Conservation (phyloP, 2,113 vertebrate genomes). For the Eulemur rufifrons region DNA sequence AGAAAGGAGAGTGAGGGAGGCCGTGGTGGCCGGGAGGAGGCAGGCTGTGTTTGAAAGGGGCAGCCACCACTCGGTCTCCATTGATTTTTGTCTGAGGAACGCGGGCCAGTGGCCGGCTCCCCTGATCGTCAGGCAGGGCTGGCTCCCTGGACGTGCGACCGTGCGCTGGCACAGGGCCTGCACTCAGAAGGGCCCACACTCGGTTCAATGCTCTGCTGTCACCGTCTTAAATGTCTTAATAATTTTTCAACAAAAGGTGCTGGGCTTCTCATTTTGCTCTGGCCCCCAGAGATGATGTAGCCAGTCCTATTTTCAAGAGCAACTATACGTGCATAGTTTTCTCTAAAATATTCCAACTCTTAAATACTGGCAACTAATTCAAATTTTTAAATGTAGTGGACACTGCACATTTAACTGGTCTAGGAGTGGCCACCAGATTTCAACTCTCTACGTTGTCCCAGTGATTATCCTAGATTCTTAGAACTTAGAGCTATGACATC, state of each 20-base stretch:
- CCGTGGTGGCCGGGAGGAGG: not conserved
- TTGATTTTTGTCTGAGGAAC: not conserved
- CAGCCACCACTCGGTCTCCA: not conserved
- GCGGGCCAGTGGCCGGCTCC: no score
- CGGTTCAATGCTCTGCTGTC: not conserved
- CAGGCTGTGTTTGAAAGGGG: not conserved
- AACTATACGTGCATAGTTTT: not conserved
- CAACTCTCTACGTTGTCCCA: not conserved
- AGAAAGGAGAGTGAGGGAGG: not conserved
- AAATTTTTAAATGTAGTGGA: not conserved
- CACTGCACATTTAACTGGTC: not conserved
- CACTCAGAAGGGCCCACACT: not conserved
- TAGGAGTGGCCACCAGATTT: not conserved
- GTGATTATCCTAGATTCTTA: not conserved
- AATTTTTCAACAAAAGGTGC: not conserved
- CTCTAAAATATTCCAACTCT: not conserved
- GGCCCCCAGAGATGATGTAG: not conserved
- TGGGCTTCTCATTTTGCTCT: not conserved
- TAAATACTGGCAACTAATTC: not conserved
- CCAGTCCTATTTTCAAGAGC: conserved; percentile 12
- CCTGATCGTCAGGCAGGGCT: not conserved
- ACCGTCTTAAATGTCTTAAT: not conserved
- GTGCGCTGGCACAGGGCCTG: rapidly evolving
- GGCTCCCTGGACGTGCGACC: not conserved
- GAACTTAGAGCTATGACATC: not conserved